Conservation (phyloP, 2,888 invertebrate genomes). For the Ypsolopha sequella region DNA sequence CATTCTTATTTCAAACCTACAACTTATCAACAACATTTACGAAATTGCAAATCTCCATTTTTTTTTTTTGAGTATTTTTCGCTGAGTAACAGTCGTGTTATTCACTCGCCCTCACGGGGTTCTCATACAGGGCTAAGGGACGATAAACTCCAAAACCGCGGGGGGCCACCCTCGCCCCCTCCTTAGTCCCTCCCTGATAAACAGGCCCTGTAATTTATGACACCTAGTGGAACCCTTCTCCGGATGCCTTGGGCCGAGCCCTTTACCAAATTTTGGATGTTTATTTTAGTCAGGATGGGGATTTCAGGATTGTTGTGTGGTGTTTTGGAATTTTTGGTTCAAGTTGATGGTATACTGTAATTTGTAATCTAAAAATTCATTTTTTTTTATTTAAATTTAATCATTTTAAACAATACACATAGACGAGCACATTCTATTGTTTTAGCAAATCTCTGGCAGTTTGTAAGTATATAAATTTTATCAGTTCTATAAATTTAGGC, state of each 20-base stretch:
- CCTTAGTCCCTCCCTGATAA: constrained; percentile 40
- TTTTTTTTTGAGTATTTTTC: constrained; percentile 21
- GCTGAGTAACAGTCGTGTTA: constrained; percentile 53
- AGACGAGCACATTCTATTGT: too few relatives aligned
- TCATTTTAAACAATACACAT: too few relatives aligned
- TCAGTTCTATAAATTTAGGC: too few relatives aligned
- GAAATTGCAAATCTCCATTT: too few relatives aligned
- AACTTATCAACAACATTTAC: too few relatives aligned
- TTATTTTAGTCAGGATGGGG: background rate
- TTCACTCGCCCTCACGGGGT: constrained; percentile 42
- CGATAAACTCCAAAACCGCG: constrained; percentile 66
- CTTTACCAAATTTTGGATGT: background rate
- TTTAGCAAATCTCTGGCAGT: too few relatives aligned
- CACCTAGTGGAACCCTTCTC: constrained; percentile 39
- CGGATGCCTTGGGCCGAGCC: constrained; percentile 20
- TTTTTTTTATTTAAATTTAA: too few relatives aligned
- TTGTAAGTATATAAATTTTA: too few relatives aligned
- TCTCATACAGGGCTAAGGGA: constrained; percentile 42
- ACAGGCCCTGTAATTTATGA: constrained; percentile 65
- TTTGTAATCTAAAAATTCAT: too few relatives aligned
- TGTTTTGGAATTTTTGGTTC: background rate
- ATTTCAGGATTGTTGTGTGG: too few relatives aligned
- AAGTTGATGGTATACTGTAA: too few relatives aligned
- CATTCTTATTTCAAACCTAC: too few relatives aligned
- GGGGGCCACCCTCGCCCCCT: constrained; percentile 51